Evolutionary conservation across 2,797 vertebrate genomes (phyloP).

Genomic region (Melanotaenia nigrans): DNA sequence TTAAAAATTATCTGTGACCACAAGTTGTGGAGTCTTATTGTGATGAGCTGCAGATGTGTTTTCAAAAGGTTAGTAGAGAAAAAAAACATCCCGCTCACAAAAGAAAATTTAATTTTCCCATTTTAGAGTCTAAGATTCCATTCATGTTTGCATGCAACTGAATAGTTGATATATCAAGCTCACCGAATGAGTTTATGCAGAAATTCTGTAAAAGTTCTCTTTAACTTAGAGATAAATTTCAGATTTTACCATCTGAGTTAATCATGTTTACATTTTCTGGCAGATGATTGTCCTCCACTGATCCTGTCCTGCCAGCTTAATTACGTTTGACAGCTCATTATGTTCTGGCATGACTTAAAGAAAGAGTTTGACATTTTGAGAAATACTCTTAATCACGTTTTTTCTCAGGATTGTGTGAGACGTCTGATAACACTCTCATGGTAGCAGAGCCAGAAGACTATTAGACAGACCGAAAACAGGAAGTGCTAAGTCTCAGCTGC

Average conservation of each 20-base stretch:
- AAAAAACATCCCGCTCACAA: background rate
- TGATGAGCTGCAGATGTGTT: background rate
- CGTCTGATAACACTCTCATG: background rate
- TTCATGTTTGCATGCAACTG: background rate
- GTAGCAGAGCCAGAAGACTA: background rate
- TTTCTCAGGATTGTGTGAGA: background rate
- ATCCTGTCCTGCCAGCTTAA: conserved; percentile 6
- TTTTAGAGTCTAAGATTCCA: conserved; percentile 7
- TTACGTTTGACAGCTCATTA: background rate
- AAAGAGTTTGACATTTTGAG: conserved; percentile 18
- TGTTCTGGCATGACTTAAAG: background rate
- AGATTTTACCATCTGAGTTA: background rate
- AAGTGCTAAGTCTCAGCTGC: background rate
- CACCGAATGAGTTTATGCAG: background rate
- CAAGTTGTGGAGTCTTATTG: conserved; percentile 4
- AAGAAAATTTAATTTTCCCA: background rate
- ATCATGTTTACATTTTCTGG: conserved; percentile 6
- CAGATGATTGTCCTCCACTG: background rate
- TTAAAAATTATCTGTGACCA: conserved; percentile 33
- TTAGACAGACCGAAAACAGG: background rate
- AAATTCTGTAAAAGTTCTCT: background rate
- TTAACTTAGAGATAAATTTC: background rate
- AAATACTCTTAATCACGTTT: conserved; percentile 2
- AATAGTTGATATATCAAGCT: background rate
- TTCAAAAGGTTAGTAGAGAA: background rate